Evolutionary conservation across 2,113 vertebrate species (phyloP).

Genomic region (Ophthalmolycus amberensis): DNA sequence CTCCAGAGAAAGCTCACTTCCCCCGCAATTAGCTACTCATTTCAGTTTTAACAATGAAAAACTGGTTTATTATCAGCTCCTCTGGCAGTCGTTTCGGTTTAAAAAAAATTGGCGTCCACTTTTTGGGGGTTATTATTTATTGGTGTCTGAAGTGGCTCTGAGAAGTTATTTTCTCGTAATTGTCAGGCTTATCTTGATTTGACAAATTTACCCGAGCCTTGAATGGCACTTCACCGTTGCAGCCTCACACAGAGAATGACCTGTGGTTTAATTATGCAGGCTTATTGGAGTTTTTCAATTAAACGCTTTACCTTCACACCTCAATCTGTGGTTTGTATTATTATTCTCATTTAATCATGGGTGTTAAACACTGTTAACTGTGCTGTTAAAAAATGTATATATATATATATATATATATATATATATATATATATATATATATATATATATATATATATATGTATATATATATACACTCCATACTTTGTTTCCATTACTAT

Average conservation of each 20-base stretch:
- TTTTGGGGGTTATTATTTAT: slow-evolving; percentile 74
- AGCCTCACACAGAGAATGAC: slow-evolving; percentile 57
- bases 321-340: not conserved
- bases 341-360: not conserved
- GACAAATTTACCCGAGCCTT: slow-evolving; percentile 67
- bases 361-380: not conserved
- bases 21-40: slow-evolving; percentile 95
- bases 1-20: slow-evolving; percentile 88
- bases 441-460: not conserved
- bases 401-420: too few species aligned
- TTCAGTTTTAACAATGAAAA: slow-evolving; percentile 89
- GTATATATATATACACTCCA: too few species aligned
- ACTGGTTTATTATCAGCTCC: slow-evolving; percentile 87
- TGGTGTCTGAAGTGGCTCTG: slow-evolving; percentile 78
- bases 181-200: slow-evolving; percentile 78
- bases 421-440: not conserved
- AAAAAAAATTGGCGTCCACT: slow-evolving; percentile 59
- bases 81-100: slow-evolving; percentile 83
- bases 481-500: not conserved
- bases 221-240: slow-evolving; percentile 69
- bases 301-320: slow-evolving; percentile 18
- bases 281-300: slow-evolving; percentile 50
- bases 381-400: not conserved
- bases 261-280: slow-evolving; percentile 59
- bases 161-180: slow-evolving; percentile 83